Base-by-base conservation (phyloP, 2,113 vertebrate genomes). In the Corythaeola cristata region DNA sequence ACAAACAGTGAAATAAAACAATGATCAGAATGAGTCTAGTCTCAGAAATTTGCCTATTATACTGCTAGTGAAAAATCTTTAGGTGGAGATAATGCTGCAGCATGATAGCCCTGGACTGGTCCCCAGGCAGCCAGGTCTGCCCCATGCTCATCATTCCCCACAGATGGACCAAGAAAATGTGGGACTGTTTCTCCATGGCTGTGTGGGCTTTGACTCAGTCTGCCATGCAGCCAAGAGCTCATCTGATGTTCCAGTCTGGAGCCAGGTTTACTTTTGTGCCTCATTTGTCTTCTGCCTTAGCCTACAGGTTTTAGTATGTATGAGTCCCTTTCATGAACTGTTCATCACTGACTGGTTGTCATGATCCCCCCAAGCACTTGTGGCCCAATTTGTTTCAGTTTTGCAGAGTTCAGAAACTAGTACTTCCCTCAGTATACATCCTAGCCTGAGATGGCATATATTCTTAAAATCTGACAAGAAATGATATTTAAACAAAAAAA, bases 381-480 rank as follows among this genome's bases (percentile, higher is more conserved):
- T 62, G 37, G 32, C 30, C n/a, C 33, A 44, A 37, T 5, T 82
- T 50, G n/a, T 78, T 89, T 96, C 85, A 96, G 74, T 87, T 23
- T 75, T 74, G 85, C 83, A 89, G 90, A 94, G 41, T 92, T 37
- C 22, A 72, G 14, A 44, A 44, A 27, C 49, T 50, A 77, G 23
- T 63, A 52, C 28, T 64, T 80, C 66, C 13, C 28, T 45, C 8
- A 64, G 74, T 77, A 88, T 50, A 86, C 33, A 80, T 7, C 11
- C n/a, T 53, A 33, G 27, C 23, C 62, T 16, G 33, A 96, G 85
- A 89, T 53, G 69, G n/a, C 74, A 84, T 63, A 27, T 93, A 73
- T 74, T 67, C 50, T 72, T 83, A 33, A 81, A 93, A 81, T 96
- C 19, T 93, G 73, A 83, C 35, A 79, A 94, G 56, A 95, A 96